A percentile compares a stretch with the other conserved stretches of the same genome.
These are phyloP conservation scores for Sebastes minor DNA, from an alignment of 2,797 vertebrate genomes.

Conservation along the genomic window DNA sequence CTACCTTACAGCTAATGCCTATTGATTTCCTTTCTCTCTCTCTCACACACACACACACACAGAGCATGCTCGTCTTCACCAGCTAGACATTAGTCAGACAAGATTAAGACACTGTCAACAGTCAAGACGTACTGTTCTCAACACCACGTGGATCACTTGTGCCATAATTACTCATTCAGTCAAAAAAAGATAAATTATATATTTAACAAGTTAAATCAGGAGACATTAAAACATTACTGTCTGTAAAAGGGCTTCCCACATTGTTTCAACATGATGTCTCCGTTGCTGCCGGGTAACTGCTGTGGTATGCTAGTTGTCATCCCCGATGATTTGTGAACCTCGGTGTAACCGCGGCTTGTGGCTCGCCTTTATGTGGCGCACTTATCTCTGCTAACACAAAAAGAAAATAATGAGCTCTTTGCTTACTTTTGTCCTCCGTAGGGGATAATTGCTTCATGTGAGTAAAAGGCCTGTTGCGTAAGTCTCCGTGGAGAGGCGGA, in stretches of 20 bases:
- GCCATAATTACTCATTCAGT: background rate
- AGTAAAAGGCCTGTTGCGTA: conserved; percentile 34
- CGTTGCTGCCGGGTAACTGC: background rate
- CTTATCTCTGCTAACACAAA: conserved; percentile 8
- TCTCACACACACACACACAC: conserved; percentile 15
- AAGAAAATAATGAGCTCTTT: conserved; percentile 32
- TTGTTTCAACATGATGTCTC: background rate
- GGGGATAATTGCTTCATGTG: conserved; percentile 19
- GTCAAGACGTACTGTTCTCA: background rate
- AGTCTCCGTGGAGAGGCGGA: conserved; percentile 28
- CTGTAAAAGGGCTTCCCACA: background rate
- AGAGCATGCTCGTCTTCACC: background rate
- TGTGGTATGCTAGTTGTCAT: background rate
- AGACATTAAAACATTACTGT: background rate
- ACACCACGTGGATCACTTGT: background rate
- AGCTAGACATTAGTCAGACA: conserved; percentile 11
- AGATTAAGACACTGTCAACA: conserved; percentile 30
- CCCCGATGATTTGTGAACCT: background rate
- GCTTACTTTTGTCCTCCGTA: conserved; percentile 22
- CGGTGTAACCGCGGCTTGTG: background rate
- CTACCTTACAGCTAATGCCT: conserved; percentile 45
- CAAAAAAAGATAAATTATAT: background rate
- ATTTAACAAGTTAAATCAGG: background rate
- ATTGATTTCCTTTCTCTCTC: conserved; percentile 50
- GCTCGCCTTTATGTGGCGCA: background rate